Percentiles rank a stretch among this genome's conserved stretches.
Evolutionary conservation across 2,888 invertebrate species (phyloP).

Genomic region (Epistrophella euchroma): DNA sequence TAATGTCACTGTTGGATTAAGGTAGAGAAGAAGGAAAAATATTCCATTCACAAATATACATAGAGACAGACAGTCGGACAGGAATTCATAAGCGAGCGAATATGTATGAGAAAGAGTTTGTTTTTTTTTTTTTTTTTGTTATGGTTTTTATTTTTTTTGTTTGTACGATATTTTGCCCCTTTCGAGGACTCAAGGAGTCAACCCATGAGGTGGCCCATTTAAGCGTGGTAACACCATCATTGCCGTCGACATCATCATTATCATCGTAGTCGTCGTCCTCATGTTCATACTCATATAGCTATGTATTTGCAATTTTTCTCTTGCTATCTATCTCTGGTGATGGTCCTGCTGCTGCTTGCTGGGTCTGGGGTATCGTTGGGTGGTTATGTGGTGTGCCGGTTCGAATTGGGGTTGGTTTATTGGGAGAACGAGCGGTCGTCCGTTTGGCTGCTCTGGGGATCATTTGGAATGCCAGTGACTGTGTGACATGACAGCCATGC

Average conservation of each 20-base stretch:
- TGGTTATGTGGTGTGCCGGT: not conserved
- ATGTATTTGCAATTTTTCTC: slow-evolving; percentile 66
- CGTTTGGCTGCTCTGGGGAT: slow-evolving; percentile 62
- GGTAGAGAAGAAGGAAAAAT: not conserved
- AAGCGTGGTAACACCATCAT: slow-evolving; percentile 59
- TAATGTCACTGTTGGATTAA: slow-evolving; percentile 51
- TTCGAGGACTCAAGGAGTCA: slow-evolving; percentile 41
- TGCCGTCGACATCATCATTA: slow-evolving; percentile 45
- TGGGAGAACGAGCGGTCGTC: slow-evolving; percentile 15
- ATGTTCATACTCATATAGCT: slow-evolving; percentile 35
- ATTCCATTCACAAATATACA: slow-evolving; percentile 19
- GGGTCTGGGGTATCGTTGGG: not conserved
- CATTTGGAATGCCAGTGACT: slow-evolving; percentile 63
- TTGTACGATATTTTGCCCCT: slow-evolving; percentile 18
- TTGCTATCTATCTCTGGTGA: slow-evolving; percentile 8
- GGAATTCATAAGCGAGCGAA: slow-evolving; percentile 73
- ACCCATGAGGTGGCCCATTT: slow-evolving; percentile 70
- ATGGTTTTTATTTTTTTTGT: not conserved
- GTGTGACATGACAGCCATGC: slow-evolving; percentile 61
- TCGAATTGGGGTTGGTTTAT: slow-evolving; percentile 15
- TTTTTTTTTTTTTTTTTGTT: slow-evolving; percentile 6
- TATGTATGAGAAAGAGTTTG: slow-evolving; percentile 59
- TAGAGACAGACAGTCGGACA: slow-evolving; percentile 70
- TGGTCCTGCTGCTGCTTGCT: not conserved
- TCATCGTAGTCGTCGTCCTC: slow-evolving; percentile 39